Base-by-base conservation (phyloP, 2,113 vertebrate species). In the Macrotus californicus region DNA sequence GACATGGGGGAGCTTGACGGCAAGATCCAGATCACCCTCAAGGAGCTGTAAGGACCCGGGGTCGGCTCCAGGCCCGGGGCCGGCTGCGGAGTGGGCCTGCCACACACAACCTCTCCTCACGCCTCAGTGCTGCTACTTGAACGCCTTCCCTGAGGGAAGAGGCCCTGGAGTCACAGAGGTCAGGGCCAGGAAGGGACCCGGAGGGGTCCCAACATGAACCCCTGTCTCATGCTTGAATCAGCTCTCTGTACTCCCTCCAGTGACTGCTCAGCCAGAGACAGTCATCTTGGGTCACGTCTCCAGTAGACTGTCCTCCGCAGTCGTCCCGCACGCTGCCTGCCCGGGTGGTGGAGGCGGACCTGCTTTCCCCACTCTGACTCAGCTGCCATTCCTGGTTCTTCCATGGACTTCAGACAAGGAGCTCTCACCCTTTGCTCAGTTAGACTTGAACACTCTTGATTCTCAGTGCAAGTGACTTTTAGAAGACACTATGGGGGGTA, bases 21-120 rank as follows among this genome's bases (percentile, higher is more conserved):
- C 81, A 99, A 99, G 97, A 98, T 99, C 97, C 99, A 99, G 98
- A 96, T 99, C 97, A 99, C 99, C 72, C 99, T 99, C 36, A 98
- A 99, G 84, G 99, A 99, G 98, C 98, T 99, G 98, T 99, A 98
- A 99, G 96, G 93, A 91, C 95, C 94, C 39, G 79, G 21, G 39
- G 31, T 2, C 31, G 66, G 48, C 96, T 70, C 21, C 46, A 2
- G 31, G 75, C n/a, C 0, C 14, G 94, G 81, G 66, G 92, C 94
- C 14, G 9, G 93, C 82, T 34, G 69, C 95, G 46, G 39, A 6
- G 69, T 39, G 46, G 81, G 92, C 91, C 93, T 84, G 7, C 94
- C 54, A 87, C 94, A n/a, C 84, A 75, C 89, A 56, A 81, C 96
- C 96, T 11, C 36, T 89, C 26, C 70, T 59, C 64, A 14, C n/a